Base-by-base conservation (phyloP, 2,888 invertebrate genomes). In the Leucoptera coffeella region DNA sequence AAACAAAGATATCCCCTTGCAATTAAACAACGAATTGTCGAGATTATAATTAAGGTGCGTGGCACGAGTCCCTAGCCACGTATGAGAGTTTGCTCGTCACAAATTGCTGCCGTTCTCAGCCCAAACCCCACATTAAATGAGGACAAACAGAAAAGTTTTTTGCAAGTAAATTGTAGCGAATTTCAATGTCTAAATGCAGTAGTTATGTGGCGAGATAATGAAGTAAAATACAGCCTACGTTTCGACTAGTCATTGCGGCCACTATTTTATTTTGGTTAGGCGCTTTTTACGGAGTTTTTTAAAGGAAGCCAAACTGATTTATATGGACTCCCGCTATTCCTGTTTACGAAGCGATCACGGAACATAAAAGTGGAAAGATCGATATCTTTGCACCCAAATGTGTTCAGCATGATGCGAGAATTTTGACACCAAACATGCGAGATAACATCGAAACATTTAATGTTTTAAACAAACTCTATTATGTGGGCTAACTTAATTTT, bases 401-500 rank as follows among this genome's bases (percentile, higher is more conserved):
- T 39, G 50, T 61, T 59, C 65, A 45, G 64, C 62, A 61, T 69
- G 67, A 69, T 61, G 65, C 57, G 67, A 62, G 62, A 64, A 43
- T 65, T 67, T 64, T 69, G 67, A 69, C 69, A 67, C 65, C 65
- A 67, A 61, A 69, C 57, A 60, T 36, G 14, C 30, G 10, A 38
- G 69, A 69, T 69, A 69, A 59, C 42, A 69, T 69, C 67, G 60
- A 58, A 64, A 58, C 50, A 47, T 30, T 65, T 69, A 67, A 67
- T 67, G 64, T 65, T 69, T 65, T 67, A 65, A 67, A 67, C 69
- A 69, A 67, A 67, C 65, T 64, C 60, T 65, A 28, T 65, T 64
- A 61, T 62, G 41, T 50, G 47, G 55, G 55, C 44, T 67, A 67
- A 67, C 67, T 64, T 61, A 65, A 69, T 67, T 64, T 64, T 48